Evolutionary conservation across 2,888 invertebrate species (phyloP).

Genomic region (Aspidiotus rigidus): DNA sequence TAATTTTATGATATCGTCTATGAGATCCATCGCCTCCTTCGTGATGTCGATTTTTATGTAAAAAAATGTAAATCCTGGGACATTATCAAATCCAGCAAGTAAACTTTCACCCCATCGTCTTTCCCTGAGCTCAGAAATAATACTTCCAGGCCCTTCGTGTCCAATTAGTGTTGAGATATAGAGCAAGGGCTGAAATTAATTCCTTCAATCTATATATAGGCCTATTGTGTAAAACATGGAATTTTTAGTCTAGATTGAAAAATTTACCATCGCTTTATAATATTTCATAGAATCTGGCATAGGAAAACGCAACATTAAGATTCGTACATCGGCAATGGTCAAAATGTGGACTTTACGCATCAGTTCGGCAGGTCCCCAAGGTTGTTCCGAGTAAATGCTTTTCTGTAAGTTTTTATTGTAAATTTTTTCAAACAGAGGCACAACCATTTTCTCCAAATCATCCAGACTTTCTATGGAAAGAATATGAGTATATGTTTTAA

Average conservation of each 20-base stretch:
- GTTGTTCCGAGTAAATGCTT: not conserved
- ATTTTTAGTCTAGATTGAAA: no score
- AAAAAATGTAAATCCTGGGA: conserved; percentile 86
- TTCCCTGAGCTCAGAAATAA: conserved; percentile 76
- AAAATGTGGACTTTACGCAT: conserved; percentile 63
- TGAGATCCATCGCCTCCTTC: conserved; percentile 77
- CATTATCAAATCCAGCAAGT: conserved; percentile 67
- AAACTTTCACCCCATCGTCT: conserved; percentile 87
- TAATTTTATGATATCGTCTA: conserved; percentile 76
- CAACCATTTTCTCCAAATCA: not conserved
- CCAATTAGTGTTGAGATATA: conserved; percentile 88
- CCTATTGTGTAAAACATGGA: not conserved
- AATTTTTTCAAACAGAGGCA: not conserved
- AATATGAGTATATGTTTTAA: no score
- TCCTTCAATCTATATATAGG: conserved; percentile 17
- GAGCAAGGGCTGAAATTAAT: conserved; percentile 62
- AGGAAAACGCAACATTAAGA: conserved; percentile 77
- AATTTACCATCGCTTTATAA: conserved; percentile 74
- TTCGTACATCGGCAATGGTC: conserved; percentile 84
- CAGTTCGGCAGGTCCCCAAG: not conserved
- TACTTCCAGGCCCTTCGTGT: conserved; percentile 91
- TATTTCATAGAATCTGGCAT: conserved; percentile 72
- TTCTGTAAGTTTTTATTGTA: not conserved
- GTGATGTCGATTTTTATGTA: conserved; percentile 81
- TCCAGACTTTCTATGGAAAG: not conserved